These are phyloP conservation scores for Rhyacophila evoluta DNA, from an alignment of 2,888 invertebrate genomes.

Conservation along the genomic window DNA sequence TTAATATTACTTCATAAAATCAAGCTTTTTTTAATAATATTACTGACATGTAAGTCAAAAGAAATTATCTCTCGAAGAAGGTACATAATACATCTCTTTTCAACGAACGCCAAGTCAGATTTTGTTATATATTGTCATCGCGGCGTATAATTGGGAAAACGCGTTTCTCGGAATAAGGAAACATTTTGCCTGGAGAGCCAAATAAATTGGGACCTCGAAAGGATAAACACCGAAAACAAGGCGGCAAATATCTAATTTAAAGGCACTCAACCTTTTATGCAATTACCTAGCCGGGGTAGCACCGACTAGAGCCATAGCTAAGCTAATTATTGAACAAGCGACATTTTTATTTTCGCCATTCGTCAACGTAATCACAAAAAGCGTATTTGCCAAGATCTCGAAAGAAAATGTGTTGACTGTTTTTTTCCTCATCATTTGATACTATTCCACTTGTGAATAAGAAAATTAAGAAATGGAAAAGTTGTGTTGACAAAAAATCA, in stretches of 20 bases:
- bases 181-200: conserved; percentile 20
- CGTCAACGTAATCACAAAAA: conserved; percentile 30
- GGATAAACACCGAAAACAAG: conserved; percentile 51
- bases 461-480: no score
- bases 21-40: no score
- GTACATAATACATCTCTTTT: no score
- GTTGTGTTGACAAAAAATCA: no score
- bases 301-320: conserved; percentile 32
- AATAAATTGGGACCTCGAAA: conserved; percentile 26
- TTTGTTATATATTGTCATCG: background rate
- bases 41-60: no score
- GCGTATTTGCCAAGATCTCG: background rate
- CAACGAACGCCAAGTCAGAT: background rate
- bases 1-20: no score
- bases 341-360: conserved; percentile 30
- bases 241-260: conserved; percentile 51
- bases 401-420: background rate
- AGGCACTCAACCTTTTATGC: conserved; percentile 36
- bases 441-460: no score
- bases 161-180: background rate
- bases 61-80: no score
- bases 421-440: no score
- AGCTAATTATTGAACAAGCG: conserved; percentile 49
- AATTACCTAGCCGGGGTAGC: conserved; percentile 38
- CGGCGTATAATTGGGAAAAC: background rate